Evolutionary conservation across 2,797 vertebrate species (phyloP), one percentile per base, ranked within the genome.

Genomic region (Lithobates sylvaticus): DNA sequence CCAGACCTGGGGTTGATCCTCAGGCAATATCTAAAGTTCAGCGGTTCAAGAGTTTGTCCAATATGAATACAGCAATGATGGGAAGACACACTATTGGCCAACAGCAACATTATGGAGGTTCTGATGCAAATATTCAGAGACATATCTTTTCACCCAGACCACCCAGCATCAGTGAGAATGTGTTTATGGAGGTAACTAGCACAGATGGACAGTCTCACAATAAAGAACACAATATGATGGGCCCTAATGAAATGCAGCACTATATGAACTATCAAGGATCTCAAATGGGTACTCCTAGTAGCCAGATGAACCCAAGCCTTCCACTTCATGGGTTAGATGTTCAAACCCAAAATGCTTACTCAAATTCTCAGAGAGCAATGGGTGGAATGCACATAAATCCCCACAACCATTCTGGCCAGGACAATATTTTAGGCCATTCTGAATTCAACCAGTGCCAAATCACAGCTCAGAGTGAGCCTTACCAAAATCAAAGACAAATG

Each of bases 141-240:
- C 96, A 96, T 27, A 90, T 97, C 89, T 99, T 98, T 91, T 97
- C 97, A 1, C 97, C 97, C 0, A 95, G 95, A 0, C 96, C 98
- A 0, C 96, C 97, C 7, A 97, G 97, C 91, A 99, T 99, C 88
- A 97, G 94, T 0, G 98, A 99, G 90, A 98, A 99, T 1, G 95
- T 97, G 5, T 94, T 98, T 91, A 92, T 99, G 96, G 97, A 99
- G 89, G 93, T 94, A 0, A 90, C 95, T 89, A 94, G 94, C 70
- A 91, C 93, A 89, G 96, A 91, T 93, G 89, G 96, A 90, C 68
- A 93, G 5, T 82, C 86, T 81, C 8, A 95, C 23, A 73, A 90
- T 76, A 92, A 94, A 81, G 93, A 94, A 29, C 94, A 92, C 6
- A 89, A 92, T 70, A 89, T 93, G 88, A 94, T 96, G 90, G 91